Evolutionary conservation across 2,113 vertebrate genomes (phyloP).

Genomic region (Gorsachius goisagi): DNA sequence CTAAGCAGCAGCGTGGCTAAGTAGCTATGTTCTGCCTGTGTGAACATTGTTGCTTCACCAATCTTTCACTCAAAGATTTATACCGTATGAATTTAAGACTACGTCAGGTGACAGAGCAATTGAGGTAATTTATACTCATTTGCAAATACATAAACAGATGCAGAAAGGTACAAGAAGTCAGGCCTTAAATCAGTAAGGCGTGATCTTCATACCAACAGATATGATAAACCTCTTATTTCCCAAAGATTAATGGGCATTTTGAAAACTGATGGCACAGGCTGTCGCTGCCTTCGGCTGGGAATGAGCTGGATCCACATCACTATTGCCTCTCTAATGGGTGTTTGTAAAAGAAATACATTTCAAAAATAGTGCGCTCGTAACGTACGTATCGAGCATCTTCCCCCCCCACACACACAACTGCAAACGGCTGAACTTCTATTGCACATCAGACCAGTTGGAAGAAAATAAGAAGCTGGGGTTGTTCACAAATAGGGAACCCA

Average conservation of each 20-base stretch:
- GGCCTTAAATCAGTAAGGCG: neutral
- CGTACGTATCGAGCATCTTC: neutral
- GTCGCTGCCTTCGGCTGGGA: neutral
- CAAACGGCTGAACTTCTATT: neutral
- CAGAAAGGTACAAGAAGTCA: neutral
- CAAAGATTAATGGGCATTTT: neutral
- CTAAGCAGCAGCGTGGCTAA: neutral
- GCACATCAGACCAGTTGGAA: neutral
- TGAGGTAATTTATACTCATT: neutral
- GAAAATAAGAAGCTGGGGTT: neutral
- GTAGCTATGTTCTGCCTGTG: neutral
- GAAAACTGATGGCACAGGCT: neutral
- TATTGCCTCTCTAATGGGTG: neutral
- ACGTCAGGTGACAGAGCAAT: neutral
- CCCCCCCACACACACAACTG: neutral
- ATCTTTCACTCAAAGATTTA: neutral
- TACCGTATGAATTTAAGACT: neutral
- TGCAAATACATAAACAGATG: neutral
- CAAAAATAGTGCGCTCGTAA: neutral
- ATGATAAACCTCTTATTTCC: neutral
- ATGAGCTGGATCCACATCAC: neutral
- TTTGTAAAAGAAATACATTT: neutral
- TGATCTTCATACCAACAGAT: neutral
- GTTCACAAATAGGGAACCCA: neutral
- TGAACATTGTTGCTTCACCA: neutral